phyloP scores from a whole-genome alignment of 2,113 vertebrate genomes.

The Eidolon helvum region DNA sequence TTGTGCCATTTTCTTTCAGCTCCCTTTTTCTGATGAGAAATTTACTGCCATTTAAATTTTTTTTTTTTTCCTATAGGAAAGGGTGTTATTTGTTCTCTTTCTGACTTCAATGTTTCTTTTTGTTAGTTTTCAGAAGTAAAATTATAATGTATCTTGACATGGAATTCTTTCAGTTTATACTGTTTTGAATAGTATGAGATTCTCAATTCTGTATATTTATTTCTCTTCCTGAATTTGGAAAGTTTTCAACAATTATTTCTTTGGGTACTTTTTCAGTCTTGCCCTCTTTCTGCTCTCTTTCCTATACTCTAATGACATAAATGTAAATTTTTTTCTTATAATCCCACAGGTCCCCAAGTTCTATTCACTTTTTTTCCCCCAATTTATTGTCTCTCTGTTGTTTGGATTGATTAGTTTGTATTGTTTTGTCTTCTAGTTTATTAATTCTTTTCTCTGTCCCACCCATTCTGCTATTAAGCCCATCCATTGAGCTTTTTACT shows the following conservation, averaged over 20 bases:
- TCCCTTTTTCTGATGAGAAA: not conserved
- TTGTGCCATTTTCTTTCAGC: not conserved
- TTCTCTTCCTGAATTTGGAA: not conserved
- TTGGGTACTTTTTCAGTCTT: not conserved
- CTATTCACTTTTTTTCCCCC: too few relatives aligned
- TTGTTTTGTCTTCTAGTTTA: too few relatives aligned
- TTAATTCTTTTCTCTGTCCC: too few relatives aligned
- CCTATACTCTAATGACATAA: not conserved
- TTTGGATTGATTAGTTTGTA: too few relatives aligned
- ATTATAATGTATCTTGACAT: not conserved
- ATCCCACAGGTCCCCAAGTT: too few relatives aligned
- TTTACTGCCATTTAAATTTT: not conserved
- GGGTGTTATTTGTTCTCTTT: not conserved
- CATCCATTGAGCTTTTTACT: too few relatives aligned
- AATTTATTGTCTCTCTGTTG: too few relatives aligned
- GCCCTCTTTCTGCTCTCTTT: not conserved
- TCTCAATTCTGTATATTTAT: not conserved
- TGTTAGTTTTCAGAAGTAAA: not conserved
- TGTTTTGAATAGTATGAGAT: not conserved
- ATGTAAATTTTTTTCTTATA: not conserved
- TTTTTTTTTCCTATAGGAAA: not conserved
- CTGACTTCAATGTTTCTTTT: not conserved
- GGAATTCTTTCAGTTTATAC: not conserved
- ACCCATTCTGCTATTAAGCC: too few relatives aligned
- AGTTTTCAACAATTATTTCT: not conserved